Percentiles rank a stretch among this genome's conserved stretches.
phyloP scores from a whole-genome alignment of 1,140 invertebrate species.

The Cydia splendana region DNA sequence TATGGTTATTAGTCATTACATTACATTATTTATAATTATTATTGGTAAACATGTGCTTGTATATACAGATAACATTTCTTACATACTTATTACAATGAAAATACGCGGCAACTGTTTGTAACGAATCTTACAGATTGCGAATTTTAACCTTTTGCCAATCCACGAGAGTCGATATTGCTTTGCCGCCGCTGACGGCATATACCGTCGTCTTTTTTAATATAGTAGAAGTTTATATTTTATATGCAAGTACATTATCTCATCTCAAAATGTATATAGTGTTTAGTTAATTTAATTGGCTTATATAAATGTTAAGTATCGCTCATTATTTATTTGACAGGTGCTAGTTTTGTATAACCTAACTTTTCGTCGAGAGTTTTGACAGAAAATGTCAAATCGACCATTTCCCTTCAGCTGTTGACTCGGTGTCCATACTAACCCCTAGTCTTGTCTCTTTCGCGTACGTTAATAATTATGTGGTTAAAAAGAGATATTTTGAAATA shows the following conservation, averaged over 20 bases:
- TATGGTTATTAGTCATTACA: background rate
- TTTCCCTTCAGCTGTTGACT: background rate
- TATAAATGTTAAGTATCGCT: background rate
- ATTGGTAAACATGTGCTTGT: background rate
- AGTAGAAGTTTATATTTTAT: background rate
- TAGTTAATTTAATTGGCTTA: slow-evolving; percentile 3
- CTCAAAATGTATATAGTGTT: slow-evolving; percentile 4
- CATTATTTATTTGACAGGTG: slow-evolving; percentile 29
- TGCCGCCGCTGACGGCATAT: background rate
- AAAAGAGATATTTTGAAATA: background rate
- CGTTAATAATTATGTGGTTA: background rate
- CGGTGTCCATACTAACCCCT: slow-evolving; percentile 24
- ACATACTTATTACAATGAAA: background rate
- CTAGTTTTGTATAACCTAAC: slow-evolving; percentile 22
- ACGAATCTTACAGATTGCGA: background rate
- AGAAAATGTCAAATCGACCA: background rate
- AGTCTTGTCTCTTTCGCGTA: slow-evolving; percentile 19
- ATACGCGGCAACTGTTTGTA: too few species aligned
- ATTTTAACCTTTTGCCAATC: background rate
- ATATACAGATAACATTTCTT: background rate
- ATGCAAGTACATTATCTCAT: background rate
- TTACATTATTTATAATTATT: background rate
- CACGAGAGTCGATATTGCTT: background rate
- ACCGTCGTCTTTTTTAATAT: background rate
- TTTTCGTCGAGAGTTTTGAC: background rate